A percentile compares a stretch with the other conserved stretches of the same genome.
These are phyloP conservation scores for Columba livia DNA, from an alignment of 2,113 vertebrate species.

Conservation along the genomic window DNA sequence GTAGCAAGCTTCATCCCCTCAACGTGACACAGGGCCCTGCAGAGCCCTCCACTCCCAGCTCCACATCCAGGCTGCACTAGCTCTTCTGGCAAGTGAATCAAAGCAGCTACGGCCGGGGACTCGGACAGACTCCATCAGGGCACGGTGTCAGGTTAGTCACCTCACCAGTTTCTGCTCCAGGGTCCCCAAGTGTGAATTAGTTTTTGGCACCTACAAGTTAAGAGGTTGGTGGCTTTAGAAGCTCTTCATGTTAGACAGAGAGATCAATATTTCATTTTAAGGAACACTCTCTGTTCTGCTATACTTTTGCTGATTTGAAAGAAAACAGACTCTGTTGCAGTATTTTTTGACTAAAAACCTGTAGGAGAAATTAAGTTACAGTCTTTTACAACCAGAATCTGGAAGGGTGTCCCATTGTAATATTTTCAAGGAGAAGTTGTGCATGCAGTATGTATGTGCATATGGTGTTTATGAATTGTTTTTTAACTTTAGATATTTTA, in stretches of 20 bases:
- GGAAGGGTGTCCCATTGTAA: conserved; percentile 65
- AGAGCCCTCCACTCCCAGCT: background rate
- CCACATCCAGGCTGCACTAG: background rate
- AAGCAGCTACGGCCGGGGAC: background rate
- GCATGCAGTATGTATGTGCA: conserved; percentile 72
- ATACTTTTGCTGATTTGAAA: conserved; percentile 11
- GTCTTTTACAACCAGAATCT: conserved; percentile 58
- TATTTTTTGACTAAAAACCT: conserved; percentile 51
- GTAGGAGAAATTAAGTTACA: conserved; percentile 47
- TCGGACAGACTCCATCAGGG: background rate
- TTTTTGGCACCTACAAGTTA: conserved; percentile 13
- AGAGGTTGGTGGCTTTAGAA: background rate
- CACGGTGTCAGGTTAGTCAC: background rate
- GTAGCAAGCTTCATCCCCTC: background rate
- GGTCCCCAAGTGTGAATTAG: conserved; percentile 19
- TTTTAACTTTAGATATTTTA: conserved; percentile 77
- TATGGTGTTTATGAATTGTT: conserved; percentile 78
- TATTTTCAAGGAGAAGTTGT: conserved; percentile 73
- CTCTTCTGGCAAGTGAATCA: background rate
- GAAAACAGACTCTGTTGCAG: conserved; percentile 52
- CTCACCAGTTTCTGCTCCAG: background rate
- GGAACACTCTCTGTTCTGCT: background rate
- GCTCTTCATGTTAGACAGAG: background rate
- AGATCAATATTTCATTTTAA: conserved; percentile 29
- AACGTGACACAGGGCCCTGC: fast-evolving